Evolutionary conservation across 35 echinoderm and acorn worm species (phyloP).

Genomic region (Ophiothrix spiculata): DNA sequence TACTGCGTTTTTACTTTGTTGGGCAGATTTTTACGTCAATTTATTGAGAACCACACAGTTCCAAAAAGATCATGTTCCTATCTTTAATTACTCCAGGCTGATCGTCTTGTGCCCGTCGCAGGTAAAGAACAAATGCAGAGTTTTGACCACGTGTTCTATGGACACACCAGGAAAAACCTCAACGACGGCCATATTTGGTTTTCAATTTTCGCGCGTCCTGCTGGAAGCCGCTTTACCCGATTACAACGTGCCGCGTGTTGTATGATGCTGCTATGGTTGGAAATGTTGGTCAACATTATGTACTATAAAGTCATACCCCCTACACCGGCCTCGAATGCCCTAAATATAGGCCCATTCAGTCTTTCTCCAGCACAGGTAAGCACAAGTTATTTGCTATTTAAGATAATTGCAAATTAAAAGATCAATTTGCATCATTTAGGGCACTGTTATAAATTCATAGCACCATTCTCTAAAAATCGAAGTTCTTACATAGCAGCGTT

Average conservation of each 20-base stretch:
- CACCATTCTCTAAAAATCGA: background rate
- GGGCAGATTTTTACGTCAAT: too few species aligned
- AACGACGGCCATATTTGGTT: slow-evolving; percentile 99
- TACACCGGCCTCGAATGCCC: slow-evolving; percentile 14
- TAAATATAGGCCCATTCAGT: slow-evolving; percentile 94
- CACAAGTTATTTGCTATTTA: background rate
- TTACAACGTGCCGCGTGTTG: slow-evolving; percentile 76
- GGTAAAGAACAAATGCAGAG: slow-evolving; percentile 96
- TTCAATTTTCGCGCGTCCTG: slow-evolving; percentile 74
- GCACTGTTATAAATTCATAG: background rate
- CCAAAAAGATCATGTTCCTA: too few species aligned
- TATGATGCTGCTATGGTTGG: slow-evolving; percentile 93
- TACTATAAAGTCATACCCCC: slow-evolving; percentile 72
- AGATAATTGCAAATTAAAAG: background rate
- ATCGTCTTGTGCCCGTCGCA: slow-evolving; percentile 83
- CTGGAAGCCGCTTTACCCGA: slow-evolving; percentile 73
- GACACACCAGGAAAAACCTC: slow-evolving; percentile 76
- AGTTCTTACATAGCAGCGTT: background rate
- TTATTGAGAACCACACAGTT: too few species aligned
- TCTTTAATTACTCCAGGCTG: slow-evolving; percentile 43
- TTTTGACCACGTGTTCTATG: slow-evolving; percentile 82
- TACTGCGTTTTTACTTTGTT: too few species aligned
- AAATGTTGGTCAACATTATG: slow-evolving; percentile 99
- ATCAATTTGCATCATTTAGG: background rate
- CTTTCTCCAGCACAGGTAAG: slow-evolving; percentile 85